A percentile compares a stretch with the other conserved stretches of the same genome.
Evolutionary conservation across 2,888 invertebrate genomes (phyloP).

Genomic region (Agonopterix subpropinquella): DNA sequence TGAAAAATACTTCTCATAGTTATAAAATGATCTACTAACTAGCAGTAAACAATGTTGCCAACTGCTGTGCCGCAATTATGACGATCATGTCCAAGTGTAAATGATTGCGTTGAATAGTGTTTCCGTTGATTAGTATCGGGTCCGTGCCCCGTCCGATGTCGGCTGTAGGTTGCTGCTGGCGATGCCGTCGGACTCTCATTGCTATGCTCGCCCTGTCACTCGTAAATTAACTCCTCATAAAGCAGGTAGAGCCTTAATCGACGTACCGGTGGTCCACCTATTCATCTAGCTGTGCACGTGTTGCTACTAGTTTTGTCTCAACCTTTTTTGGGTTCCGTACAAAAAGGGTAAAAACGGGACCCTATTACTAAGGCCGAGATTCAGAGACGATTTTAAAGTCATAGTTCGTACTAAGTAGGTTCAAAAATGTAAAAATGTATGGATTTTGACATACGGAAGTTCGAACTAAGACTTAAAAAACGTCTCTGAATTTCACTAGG

Average conservation of each 20-base stretch:
- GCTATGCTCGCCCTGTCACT: constrained; percentile 38
- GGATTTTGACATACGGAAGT: too few relatives aligned
- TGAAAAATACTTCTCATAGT: too few relatives aligned
- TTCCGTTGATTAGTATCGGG: constrained; percentile 28
- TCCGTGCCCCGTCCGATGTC: constrained; percentile 18
- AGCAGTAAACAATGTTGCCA: too few relatives aligned
- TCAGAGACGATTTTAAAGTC: too few relatives aligned
- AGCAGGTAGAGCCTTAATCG: constrained; percentile 26
- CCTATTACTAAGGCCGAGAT: too few relatives aligned
- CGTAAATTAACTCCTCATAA: constrained; percentile 50
- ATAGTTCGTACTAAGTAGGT: too few relatives aligned
- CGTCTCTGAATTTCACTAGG: too few relatives aligned
- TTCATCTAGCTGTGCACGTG: constrained; percentile 15
- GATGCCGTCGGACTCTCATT: constrained; percentile 27
- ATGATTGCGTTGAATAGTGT: constrained; percentile 13
- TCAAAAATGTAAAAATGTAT: too few relatives aligned
- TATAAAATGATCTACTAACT: too few relatives aligned
- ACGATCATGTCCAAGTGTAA: constrained; percentile 14
- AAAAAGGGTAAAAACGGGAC: too few relatives aligned
- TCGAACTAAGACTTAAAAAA: too few relatives aligned
- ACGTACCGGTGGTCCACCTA: constrained; percentile 31
- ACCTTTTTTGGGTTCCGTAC: too few relatives aligned
- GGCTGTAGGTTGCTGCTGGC: not conserved
- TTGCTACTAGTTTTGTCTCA: constrained; percentile 13
- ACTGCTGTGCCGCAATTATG: constrained; percentile 17